Base-by-base conservation (phyloP, 2,888 invertebrate genomes). In the Apeira syringaria region DNA sequence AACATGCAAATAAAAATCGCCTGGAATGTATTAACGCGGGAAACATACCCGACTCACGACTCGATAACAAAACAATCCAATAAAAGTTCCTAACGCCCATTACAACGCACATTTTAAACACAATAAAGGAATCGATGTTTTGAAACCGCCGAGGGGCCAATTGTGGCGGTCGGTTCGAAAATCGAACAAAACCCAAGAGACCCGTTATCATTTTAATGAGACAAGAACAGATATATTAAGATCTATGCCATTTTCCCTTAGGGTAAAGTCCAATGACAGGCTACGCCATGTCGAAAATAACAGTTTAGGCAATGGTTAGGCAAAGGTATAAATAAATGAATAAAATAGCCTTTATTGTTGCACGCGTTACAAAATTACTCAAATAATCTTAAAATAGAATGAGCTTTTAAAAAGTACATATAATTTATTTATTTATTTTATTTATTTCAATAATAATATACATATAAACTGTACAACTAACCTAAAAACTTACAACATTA, bases 121-220 rank as follows among this genome's bases (percentile, higher is more conserved):
- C 13, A 40, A 48, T 31, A 46, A 48, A 42, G 39, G 43, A 44
- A 44, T 33, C 41, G 36, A 36, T 42, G 34, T 11, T 18, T 31
- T 34, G 6, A 25, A 42, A 35, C 42, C 25, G 22, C 42, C 11
- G 12, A 26, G 38, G 35, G 35, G 24, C 43, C 52, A 64, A 59
- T 61, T 56, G 56, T 44, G 37, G 33, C 39, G 43, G 44, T 54
- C 55, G 51, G 60, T 63, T 69, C 45, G 49, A 68, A 70, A 66
- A 69, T 66, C 61, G 64, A 70, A 68, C 62, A 62, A 64, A 67
- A 61, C 53, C 45, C 44, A 44, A 37, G 43, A 39, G 50, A 51
- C 48, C 58, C 60, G 61, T 68, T 68, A 70, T 71, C 65, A 62
- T 68, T 74, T 71, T 63, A 58, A 7, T 4, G 42, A 49, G 53